Conservation (phyloP, 2,113 vertebrate species). For the Sigmodon hispidus region DNA sequence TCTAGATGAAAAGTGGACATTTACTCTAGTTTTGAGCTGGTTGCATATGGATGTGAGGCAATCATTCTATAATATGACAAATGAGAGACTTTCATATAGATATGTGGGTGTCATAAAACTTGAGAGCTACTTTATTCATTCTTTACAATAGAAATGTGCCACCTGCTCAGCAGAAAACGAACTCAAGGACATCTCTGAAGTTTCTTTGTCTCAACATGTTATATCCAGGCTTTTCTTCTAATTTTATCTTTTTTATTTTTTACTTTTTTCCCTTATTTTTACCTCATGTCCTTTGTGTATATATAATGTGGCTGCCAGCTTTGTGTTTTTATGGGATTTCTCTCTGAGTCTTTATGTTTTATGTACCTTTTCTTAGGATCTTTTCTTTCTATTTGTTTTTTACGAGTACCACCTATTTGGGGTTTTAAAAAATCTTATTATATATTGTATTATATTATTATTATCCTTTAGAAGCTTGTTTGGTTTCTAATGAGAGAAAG, state of each 20-base stretch:
- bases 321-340: background rate
- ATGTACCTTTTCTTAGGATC: background rate
- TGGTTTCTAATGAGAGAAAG: background rate
- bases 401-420: background rate
- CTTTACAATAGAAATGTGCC: constrained; percentile 22
- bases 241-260: background rate
- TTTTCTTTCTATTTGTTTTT: background rate
- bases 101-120: constrained; percentile 40
- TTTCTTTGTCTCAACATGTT: background rate
- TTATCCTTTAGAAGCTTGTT: background rate
- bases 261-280: background rate
- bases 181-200: background rate
- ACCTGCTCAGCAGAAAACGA: background rate
- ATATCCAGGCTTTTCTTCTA: background rate
- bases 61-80: constrained; percentile 57
- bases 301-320: background rate
- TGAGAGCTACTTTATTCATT: constrained; percentile 46
- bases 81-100: constrained; percentile 39
- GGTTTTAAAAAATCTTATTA: background rate
- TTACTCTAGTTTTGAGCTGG: constrained; percentile 59
- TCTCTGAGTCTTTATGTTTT: background rate
- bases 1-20: constrained; percentile 60
- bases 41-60: constrained; percentile 26
- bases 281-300: background rate
- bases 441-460: background rate